These are phyloP conservation scores for Tryphoninae sp. DNA, from an alignment of 2,888 invertebrate species.

Conservation along the genomic window DNA sequence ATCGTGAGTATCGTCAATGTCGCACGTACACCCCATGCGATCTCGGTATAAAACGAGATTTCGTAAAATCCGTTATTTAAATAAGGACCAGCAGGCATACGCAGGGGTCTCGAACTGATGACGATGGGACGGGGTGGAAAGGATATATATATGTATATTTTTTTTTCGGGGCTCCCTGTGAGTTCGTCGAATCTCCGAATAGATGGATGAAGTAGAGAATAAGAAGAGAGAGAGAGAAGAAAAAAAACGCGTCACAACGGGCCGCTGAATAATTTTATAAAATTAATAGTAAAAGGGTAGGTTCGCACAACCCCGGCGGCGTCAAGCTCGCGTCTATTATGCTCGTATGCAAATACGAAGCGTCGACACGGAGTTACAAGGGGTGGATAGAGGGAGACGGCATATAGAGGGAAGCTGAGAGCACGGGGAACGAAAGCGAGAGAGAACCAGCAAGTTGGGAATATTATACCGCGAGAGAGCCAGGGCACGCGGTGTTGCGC, in stretches of 20 bases:
- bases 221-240: slow-evolving; percentile 29
- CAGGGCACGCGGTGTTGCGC: slow-evolving; percentile 34
- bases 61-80: slow-evolving; percentile 81
- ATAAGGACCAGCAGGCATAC: slow-evolving; percentile 69
- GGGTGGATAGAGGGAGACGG: slow-evolving; percentile 66
- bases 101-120: slow-evolving; percentile 52
- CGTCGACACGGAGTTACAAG: slow-evolving; percentile 60
- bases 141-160: slow-evolving; percentile 10
- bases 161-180: slow-evolving; percentile 46
- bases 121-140: slow-evolving; percentile 41
- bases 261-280: slow-evolving; percentile 80
- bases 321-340: slow-evolving; percentile 74
- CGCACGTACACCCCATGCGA: slow-evolving; percentile 60
- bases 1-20: slow-evolving; percentile 31
- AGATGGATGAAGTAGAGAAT: slow-evolving; percentile 28
- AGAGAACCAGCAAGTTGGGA: slow-evolving; percentile 57
- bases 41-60: slow-evolving; percentile 78
- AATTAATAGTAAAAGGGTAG: slow-evolving; percentile 81
- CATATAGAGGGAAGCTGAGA: slow-evolving; percentile 60
- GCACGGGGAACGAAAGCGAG: slow-evolving; percentile 42
- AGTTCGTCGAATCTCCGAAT: slow-evolving; percentile 56
- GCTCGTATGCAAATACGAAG: slow-evolving; percentile 78
- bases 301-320: slow-evolving; percentile 61
- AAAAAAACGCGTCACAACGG: slow-evolving; percentile 61
- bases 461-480: slow-evolving; percentile 56